Percentiles rank a stretch among this genome's conserved stretches.
Evolutionary conservation across 2,888 invertebrate species (phyloP).

Genomic region (Acrobasis suavella): DNA sequence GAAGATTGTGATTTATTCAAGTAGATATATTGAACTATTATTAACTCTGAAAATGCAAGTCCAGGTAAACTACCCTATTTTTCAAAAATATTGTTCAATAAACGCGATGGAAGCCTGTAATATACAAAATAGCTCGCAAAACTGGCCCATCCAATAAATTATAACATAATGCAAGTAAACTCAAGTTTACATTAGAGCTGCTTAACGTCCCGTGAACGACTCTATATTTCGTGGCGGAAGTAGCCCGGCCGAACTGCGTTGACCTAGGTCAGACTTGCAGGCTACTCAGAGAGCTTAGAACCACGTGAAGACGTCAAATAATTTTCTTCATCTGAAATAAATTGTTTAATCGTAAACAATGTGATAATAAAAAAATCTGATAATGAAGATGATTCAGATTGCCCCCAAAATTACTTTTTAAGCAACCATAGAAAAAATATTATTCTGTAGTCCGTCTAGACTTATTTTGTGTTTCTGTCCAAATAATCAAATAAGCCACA

Average conservation of each 20-base stretch:
- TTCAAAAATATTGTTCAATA: neutral
- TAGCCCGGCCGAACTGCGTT: slow-evolving; percentile 9
- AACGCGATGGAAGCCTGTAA: neutral
- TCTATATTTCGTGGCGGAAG: slow-evolving; percentile 18
- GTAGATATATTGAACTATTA: too few relatives aligned
- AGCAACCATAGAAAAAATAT: too few relatives aligned
- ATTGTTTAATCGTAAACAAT: too few relatives aligned
- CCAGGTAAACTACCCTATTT: neutral
- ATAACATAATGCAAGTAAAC: slow-evolving; percentile 16
- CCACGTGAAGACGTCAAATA: neutral
- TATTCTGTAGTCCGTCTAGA: too few relatives aligned
- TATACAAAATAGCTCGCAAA: neutral
- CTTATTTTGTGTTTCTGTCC: too few relatives aligned
- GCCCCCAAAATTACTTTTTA: too few relatives aligned
- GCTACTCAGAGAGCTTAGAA: neutral
- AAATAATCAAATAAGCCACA: too few relatives aligned
- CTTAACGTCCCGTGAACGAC: slow-evolving; percentile 14
- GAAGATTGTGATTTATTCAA: too few relatives aligned
- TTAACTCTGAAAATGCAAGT: neutral
- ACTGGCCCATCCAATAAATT: slow-evolving; percentile 14
- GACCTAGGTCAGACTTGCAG: slow-evolving; percentile 15
- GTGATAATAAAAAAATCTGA: too few relatives aligned
- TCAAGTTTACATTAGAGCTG: slow-evolving; percentile 10
- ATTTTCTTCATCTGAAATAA: too few relatives aligned
- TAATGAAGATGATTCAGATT: too few relatives aligned